Conservation (phyloP, 2,888 invertebrate genomes). For the Dryobota labecula region DNA sequence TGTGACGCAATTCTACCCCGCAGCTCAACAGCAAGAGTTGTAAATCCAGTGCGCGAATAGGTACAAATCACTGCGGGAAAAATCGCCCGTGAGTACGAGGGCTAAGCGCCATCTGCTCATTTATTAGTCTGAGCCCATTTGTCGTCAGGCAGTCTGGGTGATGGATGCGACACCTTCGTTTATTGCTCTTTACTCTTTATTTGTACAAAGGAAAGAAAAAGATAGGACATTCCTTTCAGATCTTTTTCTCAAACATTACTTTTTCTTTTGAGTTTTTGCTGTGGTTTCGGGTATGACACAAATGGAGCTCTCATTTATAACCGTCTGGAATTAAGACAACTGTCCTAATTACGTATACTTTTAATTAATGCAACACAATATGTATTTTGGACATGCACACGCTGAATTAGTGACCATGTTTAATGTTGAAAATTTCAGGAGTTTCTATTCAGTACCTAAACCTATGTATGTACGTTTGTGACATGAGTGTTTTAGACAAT, state of each 20-base stretch:
- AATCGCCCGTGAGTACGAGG: background rate
- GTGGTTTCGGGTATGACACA: background rate
- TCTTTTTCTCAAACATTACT: background rate
- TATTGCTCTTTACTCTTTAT: conserved; percentile 56
- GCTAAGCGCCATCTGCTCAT: conserved; percentile 44
- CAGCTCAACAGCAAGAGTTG: background rate
- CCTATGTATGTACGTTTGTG: background rate
- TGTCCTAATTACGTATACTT: conserved; percentile 14
- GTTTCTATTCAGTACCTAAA: background rate
- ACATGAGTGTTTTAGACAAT: conserved; percentile 25
- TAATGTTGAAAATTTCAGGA: conserved; percentile 1
- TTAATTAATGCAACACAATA: conserved; percentile 10
- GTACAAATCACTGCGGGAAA: background rate
- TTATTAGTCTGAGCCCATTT: conserved; percentile 56
- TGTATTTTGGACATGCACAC: conserved; percentile 19
- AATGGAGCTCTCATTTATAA: background rate
- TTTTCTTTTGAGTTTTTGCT: background rate
- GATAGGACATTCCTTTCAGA: conserved; percentile 3
- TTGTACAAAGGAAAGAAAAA: conserved; percentile 26
- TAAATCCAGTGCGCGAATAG: background rate
- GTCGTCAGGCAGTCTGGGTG: conserved; percentile 62
- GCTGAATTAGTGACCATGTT: conserved; percentile 8
- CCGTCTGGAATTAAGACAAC: conserved; percentile 7
- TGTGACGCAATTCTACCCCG: too few relatives aligned
- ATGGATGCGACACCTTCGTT: conserved; percentile 49